Base-by-base conservation (phyloP, 2,888 invertebrate species). In the Hoplodrina blanda region DNA sequence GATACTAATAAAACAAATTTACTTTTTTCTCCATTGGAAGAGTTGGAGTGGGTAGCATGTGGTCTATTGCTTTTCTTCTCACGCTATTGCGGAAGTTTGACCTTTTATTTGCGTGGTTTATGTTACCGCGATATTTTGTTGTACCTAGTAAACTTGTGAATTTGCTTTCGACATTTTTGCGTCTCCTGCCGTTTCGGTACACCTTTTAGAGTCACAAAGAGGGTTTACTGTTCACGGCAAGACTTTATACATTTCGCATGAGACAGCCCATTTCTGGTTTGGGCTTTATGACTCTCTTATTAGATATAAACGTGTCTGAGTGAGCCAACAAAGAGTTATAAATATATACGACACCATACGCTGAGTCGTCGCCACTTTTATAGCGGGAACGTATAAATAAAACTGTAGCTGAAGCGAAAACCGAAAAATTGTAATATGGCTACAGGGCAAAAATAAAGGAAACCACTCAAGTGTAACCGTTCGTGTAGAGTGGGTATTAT, bases 1-100 rank as follows among this genome's bases (percentile, higher is more conserved):
- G 91, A 93, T 95, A 94, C 91, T 94, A 94, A 94, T 95, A 95
- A 95, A 94, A 94, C 92, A 94, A 95, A 95, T 94, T 94, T 91
- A 92, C 92, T 94, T 94, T 94, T 87, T 91, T 91, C 88, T 89
- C 83, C 82, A 84, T 88, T 69, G 89, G 86, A 91, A 90, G 91
- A 93, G 91, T 94, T 90, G 84, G 88, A 87, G 86, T 85, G 86
- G 89, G 89, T 89, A 92, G 87, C 93, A 93, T 94, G 91, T 93
- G 92, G 91, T 89, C 88, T 90, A 93, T 92, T 87, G 89, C 89
- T 88, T 91, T 92, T 88, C 85, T 89, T 90, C 74, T 79, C 79
- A 78, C 81, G 72, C 85, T 89, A 91, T 91, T 89, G 87, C 85
- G 70, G 80, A 93, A 94, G 91, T 94, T 94, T 91, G 91, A 90